Evolutionary conservation across 1,140 invertebrate genomes (phyloP), one percentile per base, ranked within the genome.

Genomic region (Cotesia typhae): DNA sequence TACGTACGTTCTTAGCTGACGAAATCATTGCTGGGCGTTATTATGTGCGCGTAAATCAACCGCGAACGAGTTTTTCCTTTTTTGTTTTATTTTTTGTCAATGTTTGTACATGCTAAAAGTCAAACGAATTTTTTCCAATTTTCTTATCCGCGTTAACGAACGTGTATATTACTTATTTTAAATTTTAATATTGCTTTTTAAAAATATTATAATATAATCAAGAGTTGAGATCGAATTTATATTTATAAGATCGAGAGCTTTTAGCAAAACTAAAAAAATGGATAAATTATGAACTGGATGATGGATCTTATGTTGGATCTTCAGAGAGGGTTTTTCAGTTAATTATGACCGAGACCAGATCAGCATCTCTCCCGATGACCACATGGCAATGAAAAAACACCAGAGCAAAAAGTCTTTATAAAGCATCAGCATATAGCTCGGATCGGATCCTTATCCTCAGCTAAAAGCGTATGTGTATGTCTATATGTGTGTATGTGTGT

Each of bases 271-370:
- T 53, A 59, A 59, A 20, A 59, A 59, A 6, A 7, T 35, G 14
- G 55, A 59, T 20, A 59, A 7, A 4, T 38, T 64, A 36, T 28
- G 12, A 35, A 14, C 61, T 47, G 20, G 51, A 47, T n/a, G 63
- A 14, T 20, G 17, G 38, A n/a, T 47, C 51, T 47, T 47, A 47
- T 47, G 10, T 55, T 55, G n/a, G n/a, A 17, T 14, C 53, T n/a
- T 68, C 36, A 51, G n/a, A 76, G 78, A 77, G 73, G 74, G 76
- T 76, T 78, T 77, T 47, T 47, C 57, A 74, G 77, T 78, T 84
- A 85, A 85, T 86, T 87, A 85, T 84, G 80, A 28, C 28, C 28
- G 28, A 82, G 79, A 81, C 77, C 81, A 47, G 41, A 86, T 84
- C 81, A 80, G 28, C 17, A 64, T 41, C 63, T 72, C 70, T 7